Base-by-base conservation (phyloP, 1,140 invertebrate genomes). In the Lasaia peninsularis region DNA sequence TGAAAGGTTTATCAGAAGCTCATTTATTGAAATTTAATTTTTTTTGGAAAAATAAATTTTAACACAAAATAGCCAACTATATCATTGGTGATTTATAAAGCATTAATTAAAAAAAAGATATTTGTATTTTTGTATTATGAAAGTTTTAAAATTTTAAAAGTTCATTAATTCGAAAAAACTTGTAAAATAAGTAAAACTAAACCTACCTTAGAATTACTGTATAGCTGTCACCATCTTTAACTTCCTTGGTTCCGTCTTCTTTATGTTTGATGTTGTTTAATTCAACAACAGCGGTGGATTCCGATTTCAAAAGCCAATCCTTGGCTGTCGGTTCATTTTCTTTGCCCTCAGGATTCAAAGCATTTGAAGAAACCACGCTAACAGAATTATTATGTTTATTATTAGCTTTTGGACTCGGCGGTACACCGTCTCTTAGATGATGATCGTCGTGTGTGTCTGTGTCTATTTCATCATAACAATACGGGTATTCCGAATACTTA, bases 401-500 rank as follows among this genome's bases (percentile, higher is more conserved):
- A 18, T 67, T 71, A 28, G 75, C 75, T 50, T 89, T 87, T 0
- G 84, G 83, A 78, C 81, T 89, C 24, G 71, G 80, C 14, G 70
- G 82, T 14, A 70, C 77, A 18, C 82, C 82, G 28, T 90, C 88
- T 28, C 86, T 72, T 18, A 89, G 61, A 72, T 91, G 91, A 52
- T 91, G 89, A 59, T 91, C 91, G 55, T 92, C 92, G 75, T 94
- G 92, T 54, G 91, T 92, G 58, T 94, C 93, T 12, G 92, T 91
- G 1, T 93, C 92, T 5, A 95, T 94, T 81, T 95, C 95, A 65
- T 95, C 94, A 69, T 96, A 96, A 75, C 95, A 96, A 81, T 95
- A 96, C 2, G 94, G 94, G 86, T 95, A 95, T 14, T 94, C 94
- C 14, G 94, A 95, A 76, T 96, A 96, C 71, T 95, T 95, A 65